A percentile compares a stretch with the other conserved stretches of the same genome.
Conservation (phyloP, 2,797 vertebrate genomes). For the Acomys russatus region DNA sequence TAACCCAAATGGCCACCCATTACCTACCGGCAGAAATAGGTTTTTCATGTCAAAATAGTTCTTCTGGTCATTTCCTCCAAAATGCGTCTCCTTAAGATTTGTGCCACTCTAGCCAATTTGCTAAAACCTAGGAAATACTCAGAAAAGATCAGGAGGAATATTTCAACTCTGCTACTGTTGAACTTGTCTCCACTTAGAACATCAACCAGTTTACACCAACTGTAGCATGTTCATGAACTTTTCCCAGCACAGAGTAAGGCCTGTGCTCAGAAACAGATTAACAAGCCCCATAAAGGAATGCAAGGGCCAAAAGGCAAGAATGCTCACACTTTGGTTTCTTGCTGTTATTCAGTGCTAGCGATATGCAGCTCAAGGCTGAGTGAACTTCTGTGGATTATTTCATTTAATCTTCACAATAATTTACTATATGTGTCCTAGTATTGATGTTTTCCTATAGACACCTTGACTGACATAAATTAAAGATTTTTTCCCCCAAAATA, state of each 20-base stretch:
- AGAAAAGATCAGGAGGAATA: slow-evolving; percentile 38
- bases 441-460: slow-evolving; percentile 31
- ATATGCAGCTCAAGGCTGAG: not conserved
- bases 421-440: not conserved
- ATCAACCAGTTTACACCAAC: slow-evolving; percentile 29
- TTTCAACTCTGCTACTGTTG: slow-evolving; percentile 52
- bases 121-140: slow-evolving; percentile 65
- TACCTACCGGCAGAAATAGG: slow-evolving; percentile 40
- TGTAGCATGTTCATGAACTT: slow-evolving; percentile 7
- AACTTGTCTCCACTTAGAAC: slow-evolving; percentile 65
- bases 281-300: not conserved
- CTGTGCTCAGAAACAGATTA: slow-evolving; percentile 26
- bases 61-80: slow-evolving; percentile 61
- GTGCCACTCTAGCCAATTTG: slow-evolving; percentile 62
- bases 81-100: slow-evolving; percentile 63
- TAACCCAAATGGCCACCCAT: slow-evolving; percentile 44
- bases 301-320: not conserved
- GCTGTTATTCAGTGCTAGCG: not conserved
- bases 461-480: slow-evolving; percentile 30
- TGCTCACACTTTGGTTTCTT: not conserved
- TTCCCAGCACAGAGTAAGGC: not conserved
- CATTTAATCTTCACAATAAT: not conserved
- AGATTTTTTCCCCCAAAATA: not conserved
- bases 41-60: slow-evolving; percentile 67
- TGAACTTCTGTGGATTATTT: not conserved